Percentiles rank a stretch among this genome's conserved stretches.
These are phyloP conservation scores for Pelodiscus sinensis DNA, from an alignment of 2,113 vertebrate species.

Conservation along the genomic window DNA sequence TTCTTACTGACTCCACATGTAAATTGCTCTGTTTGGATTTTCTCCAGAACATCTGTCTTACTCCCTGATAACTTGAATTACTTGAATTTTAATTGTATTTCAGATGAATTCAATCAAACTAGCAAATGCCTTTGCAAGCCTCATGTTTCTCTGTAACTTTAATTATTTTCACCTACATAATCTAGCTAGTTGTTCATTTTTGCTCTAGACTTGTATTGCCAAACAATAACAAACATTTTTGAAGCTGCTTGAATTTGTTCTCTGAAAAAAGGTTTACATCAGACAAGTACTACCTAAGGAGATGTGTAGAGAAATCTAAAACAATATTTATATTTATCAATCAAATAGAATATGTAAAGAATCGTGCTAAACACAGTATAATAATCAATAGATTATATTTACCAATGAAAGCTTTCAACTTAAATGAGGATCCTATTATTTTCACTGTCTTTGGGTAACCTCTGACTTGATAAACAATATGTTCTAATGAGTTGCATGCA, in stretches of 20 bases:
- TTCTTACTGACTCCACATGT: not conserved
- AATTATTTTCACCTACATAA: not conserved
- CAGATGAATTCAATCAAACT: not conserved
- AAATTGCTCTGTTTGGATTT: rapidly evolving
- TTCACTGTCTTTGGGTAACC: not conserved
- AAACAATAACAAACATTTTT: constrained; percentile 43
- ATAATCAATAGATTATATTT: not conserved
- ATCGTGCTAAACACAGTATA: not conserved
- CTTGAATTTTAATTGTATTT: not conserved
- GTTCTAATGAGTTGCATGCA: not conserved
- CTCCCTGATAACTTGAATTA: not conserved
- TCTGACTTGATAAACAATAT: not conserved
- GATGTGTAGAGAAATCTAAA: not conserved
- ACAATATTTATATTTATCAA: not conserved
- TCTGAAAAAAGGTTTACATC: constrained; percentile 13
- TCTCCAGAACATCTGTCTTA: not conserved
- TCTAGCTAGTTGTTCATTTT: constrained; percentile 10
- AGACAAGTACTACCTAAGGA: not conserved
- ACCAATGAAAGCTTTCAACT: not conserved
- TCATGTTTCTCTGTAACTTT: not conserved
- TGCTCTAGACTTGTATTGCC: constrained; percentile 41
- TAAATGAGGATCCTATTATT: not conserved
- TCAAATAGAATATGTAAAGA: not conserved
- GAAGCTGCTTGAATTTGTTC: constrained; percentile 53
- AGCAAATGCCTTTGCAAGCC: not conserved